Evolutionary conservation across 2,888 invertebrate genomes (phyloP).

Genomic region (Polydesmus complanatus): DNA sequence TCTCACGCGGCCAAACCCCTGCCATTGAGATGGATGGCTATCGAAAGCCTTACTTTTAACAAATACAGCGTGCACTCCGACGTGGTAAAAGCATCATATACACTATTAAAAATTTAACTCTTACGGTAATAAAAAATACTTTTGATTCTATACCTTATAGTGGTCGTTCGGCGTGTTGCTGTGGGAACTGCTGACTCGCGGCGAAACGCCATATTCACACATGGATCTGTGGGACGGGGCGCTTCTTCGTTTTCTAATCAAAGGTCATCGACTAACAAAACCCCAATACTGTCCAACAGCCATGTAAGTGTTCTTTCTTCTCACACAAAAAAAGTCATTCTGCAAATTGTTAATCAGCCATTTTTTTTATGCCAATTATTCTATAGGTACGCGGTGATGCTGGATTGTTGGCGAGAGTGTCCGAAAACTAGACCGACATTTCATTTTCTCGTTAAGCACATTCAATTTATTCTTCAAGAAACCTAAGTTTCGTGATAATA

Average conservation of each 20-base stretch:
- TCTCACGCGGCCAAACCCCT: background rate
- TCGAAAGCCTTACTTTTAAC: background rate
- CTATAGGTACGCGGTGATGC: background rate
- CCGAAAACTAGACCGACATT: background rate
- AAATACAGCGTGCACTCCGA: background rate
- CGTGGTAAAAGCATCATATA: background rate
- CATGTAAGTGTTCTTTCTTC: background rate
- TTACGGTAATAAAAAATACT: background rate
- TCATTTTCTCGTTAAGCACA: no score
- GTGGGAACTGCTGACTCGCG: background rate
- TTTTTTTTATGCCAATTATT: no score
- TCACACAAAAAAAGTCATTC: no score
- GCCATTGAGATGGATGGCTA: background rate
- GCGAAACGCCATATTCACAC: background rate
- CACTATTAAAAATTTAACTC: background rate
- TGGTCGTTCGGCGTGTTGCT: background rate
- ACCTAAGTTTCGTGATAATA: no score
- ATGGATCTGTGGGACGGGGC: background rate
- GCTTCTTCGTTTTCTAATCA: background rate
- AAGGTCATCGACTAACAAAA: background rate
- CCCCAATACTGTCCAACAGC: background rate
- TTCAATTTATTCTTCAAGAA: no score
- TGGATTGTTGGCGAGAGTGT: slow-evolving; percentile 3
- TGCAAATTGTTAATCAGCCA: no score
- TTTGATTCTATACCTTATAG: no score